These are phyloP conservation scores for Orthonychiurus folsomi DNA, from an alignment of 2,888 invertebrate genomes.

Conservation along the genomic window DNA sequence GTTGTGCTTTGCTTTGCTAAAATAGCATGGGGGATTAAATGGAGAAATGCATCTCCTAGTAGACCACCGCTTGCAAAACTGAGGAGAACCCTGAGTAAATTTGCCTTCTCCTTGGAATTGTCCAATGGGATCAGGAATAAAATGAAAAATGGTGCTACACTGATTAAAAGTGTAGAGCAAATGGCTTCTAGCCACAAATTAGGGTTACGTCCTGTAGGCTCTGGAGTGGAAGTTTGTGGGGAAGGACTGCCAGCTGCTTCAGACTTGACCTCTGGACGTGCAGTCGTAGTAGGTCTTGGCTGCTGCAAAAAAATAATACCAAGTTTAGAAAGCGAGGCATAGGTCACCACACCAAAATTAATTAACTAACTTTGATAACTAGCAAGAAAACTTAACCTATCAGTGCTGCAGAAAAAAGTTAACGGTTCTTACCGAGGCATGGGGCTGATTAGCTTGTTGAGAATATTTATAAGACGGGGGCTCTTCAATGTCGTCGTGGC, in stretches of 20 bases:
- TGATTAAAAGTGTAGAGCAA: constrained; percentile 84
- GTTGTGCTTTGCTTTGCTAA: constrained; percentile 45
- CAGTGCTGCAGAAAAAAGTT: too few species aligned
- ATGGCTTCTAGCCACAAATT: constrained; percentile 70
- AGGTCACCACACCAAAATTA: not conserved
- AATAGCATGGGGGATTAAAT: constrained; percentile 93
- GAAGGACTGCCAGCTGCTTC: not conserved
- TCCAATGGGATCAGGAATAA: constrained; percentile 88
- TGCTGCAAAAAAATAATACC: not conserved
- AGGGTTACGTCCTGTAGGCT: constrained; percentile 23
- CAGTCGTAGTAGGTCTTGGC: constrained; percentile 1
- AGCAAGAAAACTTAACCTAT: not conserved
- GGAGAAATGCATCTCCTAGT: constrained; percentile 95
- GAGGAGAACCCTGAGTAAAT: constrained; percentile 76
- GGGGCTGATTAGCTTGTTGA: constrained; percentile 54
- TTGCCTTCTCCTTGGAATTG: constrained; percentile 70
- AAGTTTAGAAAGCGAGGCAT: not conserved
- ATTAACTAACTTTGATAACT: not conserved
- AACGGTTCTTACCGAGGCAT: not conserved
- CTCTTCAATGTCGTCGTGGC: constrained; percentile 48
- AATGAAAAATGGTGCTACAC: constrained; percentile 87
- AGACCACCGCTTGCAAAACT: constrained; percentile 93
- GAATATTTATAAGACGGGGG: constrained; percentile 77
- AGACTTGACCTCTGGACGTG: not conserved
- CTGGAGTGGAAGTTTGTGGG: not conserved